phyloP scores from a whole-genome alignment of 2,888 invertebrate genomes.

The Keiferia lycopersicella region DNA sequence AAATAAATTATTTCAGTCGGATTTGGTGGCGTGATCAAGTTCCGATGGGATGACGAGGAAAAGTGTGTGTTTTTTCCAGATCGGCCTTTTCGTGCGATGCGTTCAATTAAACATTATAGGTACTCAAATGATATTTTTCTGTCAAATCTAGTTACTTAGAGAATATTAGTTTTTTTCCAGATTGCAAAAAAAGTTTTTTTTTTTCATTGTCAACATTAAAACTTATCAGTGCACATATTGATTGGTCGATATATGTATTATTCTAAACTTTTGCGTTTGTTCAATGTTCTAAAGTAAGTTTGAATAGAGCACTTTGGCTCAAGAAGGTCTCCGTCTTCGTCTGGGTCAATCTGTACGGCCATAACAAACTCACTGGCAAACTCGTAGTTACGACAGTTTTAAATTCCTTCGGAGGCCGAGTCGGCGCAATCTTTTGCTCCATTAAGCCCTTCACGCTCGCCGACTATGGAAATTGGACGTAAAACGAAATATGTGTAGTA shows the following conservation, averaged over 20 bases:
- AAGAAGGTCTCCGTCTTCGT: neutral
- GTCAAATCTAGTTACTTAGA: too few species aligned
- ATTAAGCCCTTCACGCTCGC: slow-evolving; percentile 78
- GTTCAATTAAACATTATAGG: neutral
- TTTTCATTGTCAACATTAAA: too few species aligned
- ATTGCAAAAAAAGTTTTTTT: too few species aligned
- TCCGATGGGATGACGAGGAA: slow-evolving; percentile 37
- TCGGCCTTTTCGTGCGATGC: neutral
- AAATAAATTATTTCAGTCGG: slow-evolving; percentile 63
- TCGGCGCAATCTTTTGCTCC: slow-evolving; percentile 76
- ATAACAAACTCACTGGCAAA: slow-evolving; percentile 22
- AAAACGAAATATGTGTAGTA: slow-evolving; percentile 72
- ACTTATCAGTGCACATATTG: too few species aligned
- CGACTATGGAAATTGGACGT: slow-evolving; percentile 80
- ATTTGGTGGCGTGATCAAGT: slow-evolving; percentile 45
- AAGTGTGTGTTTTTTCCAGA: slow-evolving; percentile 26
- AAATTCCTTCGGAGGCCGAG: slow-evolving; percentile 67
- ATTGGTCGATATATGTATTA: too few species aligned
- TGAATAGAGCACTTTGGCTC: neutral
- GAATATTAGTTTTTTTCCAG: too few species aligned
- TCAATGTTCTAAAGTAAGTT: too few species aligned
- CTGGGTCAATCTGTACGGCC: neutral
- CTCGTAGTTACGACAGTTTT: slow-evolving; percentile 48
- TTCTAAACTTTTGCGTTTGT: too few species aligned
- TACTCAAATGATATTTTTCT: too few species aligned